These are phyloP conservation scores for Pelochelys cantorii DNA, from an alignment of 2,797 vertebrate genomes.

Conservation along the genomic window DNA sequence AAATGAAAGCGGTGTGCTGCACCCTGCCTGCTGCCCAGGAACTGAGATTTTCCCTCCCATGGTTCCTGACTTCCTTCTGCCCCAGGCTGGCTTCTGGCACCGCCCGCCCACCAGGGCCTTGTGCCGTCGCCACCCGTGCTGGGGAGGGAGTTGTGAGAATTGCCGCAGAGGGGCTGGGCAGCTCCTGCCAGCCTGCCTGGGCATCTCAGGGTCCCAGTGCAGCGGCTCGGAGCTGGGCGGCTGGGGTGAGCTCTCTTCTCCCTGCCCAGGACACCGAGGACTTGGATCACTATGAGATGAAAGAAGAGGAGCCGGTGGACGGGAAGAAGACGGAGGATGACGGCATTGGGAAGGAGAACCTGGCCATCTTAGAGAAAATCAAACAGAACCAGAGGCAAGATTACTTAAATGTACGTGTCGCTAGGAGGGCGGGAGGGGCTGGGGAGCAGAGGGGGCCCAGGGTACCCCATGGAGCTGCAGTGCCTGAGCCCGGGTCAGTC, in stretches of 20 bases:
- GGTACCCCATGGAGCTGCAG: background rate
- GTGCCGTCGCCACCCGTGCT: too few species aligned
- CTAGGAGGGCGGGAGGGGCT: slow-evolving; percentile 13
- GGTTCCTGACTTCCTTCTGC: background rate
- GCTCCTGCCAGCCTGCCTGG: background rate
- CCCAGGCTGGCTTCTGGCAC: background rate
- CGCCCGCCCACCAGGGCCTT: background rate
- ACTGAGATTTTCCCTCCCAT: background rate
- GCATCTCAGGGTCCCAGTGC: background rate
- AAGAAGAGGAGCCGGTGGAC: slow-evolving; percentile 95
- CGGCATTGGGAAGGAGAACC: slow-evolving; percentile 96
- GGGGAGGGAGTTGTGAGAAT: background rate
- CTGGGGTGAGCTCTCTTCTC: background rate
- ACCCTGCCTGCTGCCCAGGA: background rate
- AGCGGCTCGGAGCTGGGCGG: rapidly evolving
- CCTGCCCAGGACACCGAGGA: slow-evolving; percentile 92
- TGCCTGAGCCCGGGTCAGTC: too few species aligned
- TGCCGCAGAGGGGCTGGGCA: background rate
- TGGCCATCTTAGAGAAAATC: slow-evolving; percentile 97
- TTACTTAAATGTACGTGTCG: slow-evolving; percentile 95
- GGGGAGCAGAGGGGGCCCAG: slow-evolving; percentile 15
- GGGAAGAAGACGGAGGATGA: slow-evolving; percentile 96
- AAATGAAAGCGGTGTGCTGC: too few species aligned
- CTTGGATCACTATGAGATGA: slow-evolving; percentile 98
- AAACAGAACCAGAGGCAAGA: slow-evolving; percentile 99